Base-by-base conservation (phyloP, 2,888 invertebrate species). In the Dinocampus coccinellae region DNA sequence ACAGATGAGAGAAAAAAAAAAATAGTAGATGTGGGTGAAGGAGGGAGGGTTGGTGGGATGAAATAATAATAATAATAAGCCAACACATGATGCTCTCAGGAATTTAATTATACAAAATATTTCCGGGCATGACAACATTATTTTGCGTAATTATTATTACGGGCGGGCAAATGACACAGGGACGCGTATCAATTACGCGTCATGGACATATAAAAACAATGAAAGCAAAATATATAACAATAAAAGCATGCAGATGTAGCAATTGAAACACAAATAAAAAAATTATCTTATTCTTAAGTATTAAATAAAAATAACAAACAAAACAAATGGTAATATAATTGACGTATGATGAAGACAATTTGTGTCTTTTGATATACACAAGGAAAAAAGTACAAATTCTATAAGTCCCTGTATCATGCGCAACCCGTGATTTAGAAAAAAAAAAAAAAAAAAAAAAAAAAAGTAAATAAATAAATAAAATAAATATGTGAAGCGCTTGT, bases 311-410 rank as follows among this genome's bases (percentile, higher is more conserved):
- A 29, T 29, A 29, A 29, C 3, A 4, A 36, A 36, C 4, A 3
- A 47, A 47, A 47, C 47, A 47, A 47, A 47, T 47, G 47, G 16
- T 64, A 71, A 39, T 60, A 76, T 63, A 11, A 42, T 47, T 65
- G 57, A 53, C 47, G 70, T 69, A 70, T 47, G 47, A 47, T 47
- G 47, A 47, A 47, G 2, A 16, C 47, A 3, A 66, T 66, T 20
- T 16, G 73, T 77, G 73, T 75, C 73, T 75, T 78, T 63, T 63
- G 74, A 65, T 76, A 75, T 76, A 76, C 72, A 72, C 47, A 71
- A 66, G 89, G 88, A 88, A 90, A n/a, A 91, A 90, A 92, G 92
- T 92, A 92, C 92, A 92, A 92, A 92, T 92, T 92, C 91, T 91
- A 90, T 91, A 91, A 90, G 90, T 90, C 90, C 90, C 90, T 81